Percentiles rank a stretch among this genome's conserved stretches.
Evolutionary conservation across 1,140 invertebrate genomes (phyloP).

Genomic region (Odontomachus brunneus): DNA sequence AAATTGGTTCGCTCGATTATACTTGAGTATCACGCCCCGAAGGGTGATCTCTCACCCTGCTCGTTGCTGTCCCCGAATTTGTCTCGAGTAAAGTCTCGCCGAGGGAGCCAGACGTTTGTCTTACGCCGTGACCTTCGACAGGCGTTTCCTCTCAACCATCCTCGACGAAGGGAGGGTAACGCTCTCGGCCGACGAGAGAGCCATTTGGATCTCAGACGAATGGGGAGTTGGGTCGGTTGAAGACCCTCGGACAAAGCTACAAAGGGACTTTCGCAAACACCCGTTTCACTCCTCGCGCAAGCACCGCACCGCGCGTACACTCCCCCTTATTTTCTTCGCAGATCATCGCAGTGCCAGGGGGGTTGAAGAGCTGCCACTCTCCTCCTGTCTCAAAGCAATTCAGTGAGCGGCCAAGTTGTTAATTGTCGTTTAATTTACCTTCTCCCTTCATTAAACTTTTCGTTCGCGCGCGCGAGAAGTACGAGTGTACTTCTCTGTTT

Average conservation of each 20-base stretch:
- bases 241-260: conserved; percentile 30
- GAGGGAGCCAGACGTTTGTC: conserved; percentile 34
- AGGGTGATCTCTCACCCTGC: no score
- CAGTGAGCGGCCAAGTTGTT: conserved; percentile 27
- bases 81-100: not conserved
- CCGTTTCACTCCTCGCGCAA: conserved; percentile 5
- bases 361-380: conserved; percentile 5
- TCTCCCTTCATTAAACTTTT: conserved; percentile 21
- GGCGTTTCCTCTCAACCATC: conserved; percentile 31
- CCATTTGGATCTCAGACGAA: conserved; percentile 45
- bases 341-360: conserved; percentile 21
- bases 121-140: conserved; percentile 48
- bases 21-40: not conserved
- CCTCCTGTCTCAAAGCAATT: not conserved
- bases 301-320: not conserved
- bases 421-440: conserved; percentile 46
- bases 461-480: not conserved
- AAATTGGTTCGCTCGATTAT: conserved; percentile 15
- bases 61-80: no score
- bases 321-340: conserved; percentile 18
- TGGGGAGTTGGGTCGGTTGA: conserved; percentile 1
- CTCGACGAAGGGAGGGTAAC: conserved; percentile 20
- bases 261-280: conserved; percentile 59
- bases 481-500: not conserved
- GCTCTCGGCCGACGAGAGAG: conserved; percentile 23